Base-by-base conservation (phyloP, 1,140 invertebrate genomes). In the Frieseomelitta varia region DNA sequence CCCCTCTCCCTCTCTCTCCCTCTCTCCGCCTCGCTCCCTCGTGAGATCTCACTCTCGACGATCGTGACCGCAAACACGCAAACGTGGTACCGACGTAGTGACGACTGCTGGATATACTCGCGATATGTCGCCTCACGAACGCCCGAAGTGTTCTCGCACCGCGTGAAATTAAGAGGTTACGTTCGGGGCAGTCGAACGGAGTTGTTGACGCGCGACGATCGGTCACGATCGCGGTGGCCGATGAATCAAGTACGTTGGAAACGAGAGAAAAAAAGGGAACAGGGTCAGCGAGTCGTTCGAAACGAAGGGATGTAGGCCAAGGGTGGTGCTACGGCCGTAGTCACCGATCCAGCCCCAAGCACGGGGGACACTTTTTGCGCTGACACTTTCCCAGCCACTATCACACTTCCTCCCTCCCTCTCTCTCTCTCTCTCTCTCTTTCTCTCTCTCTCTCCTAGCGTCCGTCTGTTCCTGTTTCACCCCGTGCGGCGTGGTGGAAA, bases 351-450 rank as follows among this genome's bases (percentile, higher is more conserved):
- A 34, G 34, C 53, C 11, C 15, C 14, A 58, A 27, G 24, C 65
- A 83, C 61, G 34, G 53, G n/a, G 58, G 61, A 74, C 65, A 78
- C 74, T 69, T 82, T 55, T 76, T 17, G 21, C 55, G 53, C 30
- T 39, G 17, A 47, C 74, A 77, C 76, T 79, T 71, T 63, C 53
- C n/a, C 51, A 30, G 34, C 65, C 67, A 71, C 56, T 51, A 68
- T 65, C 83, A 27, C 79, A 61, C 61, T 86, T 58, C 39, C 51
- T 79, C 81, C 71, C 77, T 87, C 58, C 79, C 55, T 88, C 72
- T 61, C 80, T 65, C 65, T 68, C 14, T 53, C 27, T 56, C 24
- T 21, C 21, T 58, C 53, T 53, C 27, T 58, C 53, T 81, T 67
- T 68, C 56, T 55, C 24, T 19, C 17, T 34, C 55, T 14, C 55